phyloP scores from a whole-genome alignment of 2,113 vertebrate species.

The Dicrurus megarhynchus region DNA sequence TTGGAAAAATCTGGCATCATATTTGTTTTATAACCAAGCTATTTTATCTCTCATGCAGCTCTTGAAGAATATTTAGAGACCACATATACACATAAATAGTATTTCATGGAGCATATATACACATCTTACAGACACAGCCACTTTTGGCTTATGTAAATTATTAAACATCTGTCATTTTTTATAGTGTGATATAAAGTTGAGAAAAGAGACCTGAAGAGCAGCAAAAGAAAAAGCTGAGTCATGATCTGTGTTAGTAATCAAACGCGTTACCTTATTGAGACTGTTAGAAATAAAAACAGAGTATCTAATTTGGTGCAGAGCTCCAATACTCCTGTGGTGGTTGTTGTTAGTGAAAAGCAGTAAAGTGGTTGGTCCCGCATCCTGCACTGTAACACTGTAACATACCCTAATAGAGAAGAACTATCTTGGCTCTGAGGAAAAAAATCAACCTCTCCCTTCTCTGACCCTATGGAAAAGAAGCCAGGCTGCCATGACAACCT shows the following conservation, averaged over 20 bases:
- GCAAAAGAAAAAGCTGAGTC: constrained; percentile 30
- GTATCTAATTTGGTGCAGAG: constrained; percentile 51
- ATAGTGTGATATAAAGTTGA: not conserved
- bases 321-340: constrained; percentile 54
- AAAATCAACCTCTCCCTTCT: constrained; percentile 80
- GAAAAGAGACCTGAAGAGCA: constrained; percentile 33
- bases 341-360: constrained; percentile 63
- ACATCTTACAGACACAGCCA: not conserved
- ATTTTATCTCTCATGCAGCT: not conserved
- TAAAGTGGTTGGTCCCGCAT: constrained; percentile 62
- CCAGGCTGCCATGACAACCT: constrained; percentile 86
- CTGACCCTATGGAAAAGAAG: constrained; percentile 81
- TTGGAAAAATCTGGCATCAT: not conserved
- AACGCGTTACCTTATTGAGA: constrained; percentile 61
- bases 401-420: constrained; percentile 77
- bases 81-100: not conserved
- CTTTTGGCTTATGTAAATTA: not conserved
- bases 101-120: not conserved
- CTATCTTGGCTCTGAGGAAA: constrained; percentile 74
- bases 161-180: not conserved
- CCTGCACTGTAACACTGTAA: constrained; percentile 62
- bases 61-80: not conserved
- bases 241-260: constrained; percentile 52
- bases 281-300: constrained; percentile 55
- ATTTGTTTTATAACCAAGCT: not conserved